Evolutionary conservation across 2,797 vertebrate genomes (phyloP).

Genomic region (Lacerta agilis): DNA sequence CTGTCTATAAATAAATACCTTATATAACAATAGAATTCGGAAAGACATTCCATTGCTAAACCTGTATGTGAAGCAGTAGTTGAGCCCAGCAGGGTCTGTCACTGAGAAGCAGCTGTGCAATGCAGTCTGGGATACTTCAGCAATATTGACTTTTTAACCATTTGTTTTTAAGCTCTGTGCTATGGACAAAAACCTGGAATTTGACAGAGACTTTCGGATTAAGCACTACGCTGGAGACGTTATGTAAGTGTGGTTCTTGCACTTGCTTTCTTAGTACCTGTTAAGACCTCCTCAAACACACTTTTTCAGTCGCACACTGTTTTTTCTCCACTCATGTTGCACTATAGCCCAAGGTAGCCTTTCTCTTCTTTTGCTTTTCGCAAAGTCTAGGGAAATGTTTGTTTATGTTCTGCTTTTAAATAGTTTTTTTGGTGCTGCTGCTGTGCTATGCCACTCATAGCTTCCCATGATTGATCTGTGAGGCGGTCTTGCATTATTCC

Average conservation of each 20-base stretch:
- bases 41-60: background rate
- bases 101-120: background rate
- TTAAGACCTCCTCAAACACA: background rate
- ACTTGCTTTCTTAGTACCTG: background rate
- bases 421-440: background rate
- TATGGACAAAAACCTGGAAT: constrained; percentile 94
- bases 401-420: background rate
- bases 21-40: background rate
- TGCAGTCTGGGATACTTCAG: fast-evolving
- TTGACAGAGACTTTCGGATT: constrained; percentile 96
- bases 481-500: background rate
- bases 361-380: background rate
- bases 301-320: background rate
- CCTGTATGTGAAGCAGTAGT: background rate
- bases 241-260: constrained; percentile 84
- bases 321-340: background rate
- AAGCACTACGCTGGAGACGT: constrained; percentile 96
- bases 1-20: constrained; percentile 7
- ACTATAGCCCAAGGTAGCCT: background rate
- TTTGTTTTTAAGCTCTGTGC: constrained; percentile 86
- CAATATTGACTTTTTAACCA: constrained; percentile 6
- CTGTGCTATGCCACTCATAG: background rate
- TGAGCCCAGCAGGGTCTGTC: background rate
- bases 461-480: background rate
- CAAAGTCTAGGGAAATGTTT: background rate